phyloP scores from a whole-genome alignment of 2,113 vertebrate genomes.

The Oreocharis arfaki region DNA sequence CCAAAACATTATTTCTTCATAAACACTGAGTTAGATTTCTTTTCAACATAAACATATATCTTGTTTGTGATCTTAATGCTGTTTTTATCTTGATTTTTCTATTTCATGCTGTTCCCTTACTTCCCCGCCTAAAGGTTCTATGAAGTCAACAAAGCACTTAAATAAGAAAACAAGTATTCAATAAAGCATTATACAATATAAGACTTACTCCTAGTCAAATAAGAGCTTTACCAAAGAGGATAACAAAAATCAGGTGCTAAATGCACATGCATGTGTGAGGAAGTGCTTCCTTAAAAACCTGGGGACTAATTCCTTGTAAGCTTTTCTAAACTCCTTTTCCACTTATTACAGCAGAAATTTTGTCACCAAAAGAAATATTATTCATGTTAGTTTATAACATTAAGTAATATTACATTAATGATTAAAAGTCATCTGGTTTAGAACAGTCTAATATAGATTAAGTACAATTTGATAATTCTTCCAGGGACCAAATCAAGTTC shows the following conservation, averaged over 20 bases:
- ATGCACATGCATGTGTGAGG: rapidly evolving
- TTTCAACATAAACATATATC: neutral
- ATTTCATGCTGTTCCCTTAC: neutral
- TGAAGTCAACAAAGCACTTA: neutral
- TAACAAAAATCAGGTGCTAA: neutral
- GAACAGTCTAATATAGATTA: neutral
- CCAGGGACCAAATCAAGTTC: neutral
- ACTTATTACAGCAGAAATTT: neutral
- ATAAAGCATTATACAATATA: neutral
- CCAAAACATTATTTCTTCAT: neutral
- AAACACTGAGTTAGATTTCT: neutral
- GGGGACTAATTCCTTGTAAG: neutral
- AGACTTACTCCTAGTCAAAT: neutral
- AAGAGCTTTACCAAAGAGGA: neutral
- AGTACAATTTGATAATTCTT: neutral
- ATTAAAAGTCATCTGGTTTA: neutral
- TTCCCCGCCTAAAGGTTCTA: neutral
- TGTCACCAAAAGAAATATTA: neutral
- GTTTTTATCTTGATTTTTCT: neutral
- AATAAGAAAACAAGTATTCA: neutral
- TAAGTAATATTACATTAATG: neutral
- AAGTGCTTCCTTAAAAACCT: neutral
- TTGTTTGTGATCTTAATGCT: neutral
- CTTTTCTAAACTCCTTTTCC: neutral
- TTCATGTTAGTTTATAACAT: neutral